phyloP scores from a whole-genome alignment of 92 coral and sea anemone species.

The Heteractis magnifica region DNA sequence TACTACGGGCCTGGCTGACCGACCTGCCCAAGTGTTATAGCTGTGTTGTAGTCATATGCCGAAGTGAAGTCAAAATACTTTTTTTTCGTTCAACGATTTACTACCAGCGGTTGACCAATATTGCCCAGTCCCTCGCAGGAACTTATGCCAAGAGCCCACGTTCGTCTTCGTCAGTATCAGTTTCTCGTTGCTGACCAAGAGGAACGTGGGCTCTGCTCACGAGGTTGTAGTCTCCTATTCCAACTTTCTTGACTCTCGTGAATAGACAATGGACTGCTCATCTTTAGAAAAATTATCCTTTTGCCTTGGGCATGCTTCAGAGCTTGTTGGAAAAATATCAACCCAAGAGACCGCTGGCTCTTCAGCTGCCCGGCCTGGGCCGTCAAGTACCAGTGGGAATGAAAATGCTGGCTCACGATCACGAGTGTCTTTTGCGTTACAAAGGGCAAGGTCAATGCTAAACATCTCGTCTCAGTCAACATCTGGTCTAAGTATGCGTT shows the following conservation, averaged over 20 bases:
- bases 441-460: slow-evolving; percentile 7
- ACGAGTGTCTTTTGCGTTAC: background rate
- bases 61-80: no score
- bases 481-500: background rate
- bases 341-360: background rate
- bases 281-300: background rate
- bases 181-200: background rate
- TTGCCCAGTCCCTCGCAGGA: no score
- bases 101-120: no score
- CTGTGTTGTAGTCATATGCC: no score
- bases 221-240: background rate
- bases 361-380: background rate
- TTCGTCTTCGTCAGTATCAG: no score
- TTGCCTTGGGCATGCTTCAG: background rate
- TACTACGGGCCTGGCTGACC: no score
- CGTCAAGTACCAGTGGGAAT: background rate
- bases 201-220: background rate
- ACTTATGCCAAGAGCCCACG: no score
- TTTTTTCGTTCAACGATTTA: no score
- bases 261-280: background rate
- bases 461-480: background rate
- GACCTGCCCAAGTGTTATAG: no score
- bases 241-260: background rate
- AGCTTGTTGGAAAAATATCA: background rate
- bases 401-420: background rate